Base-by-base conservation (phyloP, 2,888 invertebrate genomes). In the Drosophila atroscutellata region DNA sequence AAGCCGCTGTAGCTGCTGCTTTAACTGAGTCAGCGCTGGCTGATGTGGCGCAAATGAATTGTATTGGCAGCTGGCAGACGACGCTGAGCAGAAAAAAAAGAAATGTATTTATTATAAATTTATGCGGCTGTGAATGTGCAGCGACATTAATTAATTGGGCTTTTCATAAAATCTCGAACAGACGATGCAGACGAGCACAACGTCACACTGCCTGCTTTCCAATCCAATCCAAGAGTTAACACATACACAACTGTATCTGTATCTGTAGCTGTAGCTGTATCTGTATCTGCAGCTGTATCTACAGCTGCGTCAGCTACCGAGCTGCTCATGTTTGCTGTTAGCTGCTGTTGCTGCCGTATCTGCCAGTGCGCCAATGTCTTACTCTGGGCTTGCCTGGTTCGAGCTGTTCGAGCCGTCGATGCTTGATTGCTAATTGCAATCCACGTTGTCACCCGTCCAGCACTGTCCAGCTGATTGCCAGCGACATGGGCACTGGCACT, bases 341-440 rank as follows among this genome's bases (percentile, higher is more conserved):
- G 72, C 49, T 68, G 37, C 26, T 37, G 64, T 26, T 26, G 26
- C 26, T 26, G 26, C 26, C 26, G 56, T 34, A n/a, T 39, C 39
- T 45, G 45, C 20, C 1, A 57, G 63, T 55, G 54, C 51, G 69
- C 67, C 72, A 86, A 86, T 88, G 72, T 81, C 86, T 86, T 70
- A 80, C 74, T 88, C 15, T 8, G 55, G 13, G 66, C 20, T 47
- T 47, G 62, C 62, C 59, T 11, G 34, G 37, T 37, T 55, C 2
- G 56, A 63, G 47, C 57, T 42, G 51, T 52, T 42, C 59, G 58
- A 75, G 67, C 62, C 69, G 69, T 72, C 72, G 77, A 85, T 89
- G 89, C 75, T 87, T 87, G 89, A 86, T 83, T 90, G 80, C 86
- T 89, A 86, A 89, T 86, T 86, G 86, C 86, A 85, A 79, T 66